Evolutionary conservation across 2,888 invertebrate species (phyloP), one percentile per base, ranked within the genome.

Genomic region (Mythimna lalbum): DNA sequence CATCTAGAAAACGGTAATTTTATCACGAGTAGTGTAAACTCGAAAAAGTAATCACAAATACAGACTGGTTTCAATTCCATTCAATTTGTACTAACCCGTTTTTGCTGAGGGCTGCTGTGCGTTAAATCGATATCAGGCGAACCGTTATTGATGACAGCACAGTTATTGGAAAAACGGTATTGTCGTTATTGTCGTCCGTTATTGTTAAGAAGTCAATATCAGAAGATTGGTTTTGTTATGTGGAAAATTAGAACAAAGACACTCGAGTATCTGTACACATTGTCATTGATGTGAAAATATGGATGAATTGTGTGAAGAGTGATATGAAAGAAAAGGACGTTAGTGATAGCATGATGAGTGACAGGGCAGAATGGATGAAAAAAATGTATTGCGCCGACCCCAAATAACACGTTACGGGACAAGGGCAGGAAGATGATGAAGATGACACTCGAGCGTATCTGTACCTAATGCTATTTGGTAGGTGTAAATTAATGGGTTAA

Each of bases 121-220:
- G 76, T 52, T 10, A 14, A 56, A 77, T 77, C 76, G 39, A 77
- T 77, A 81, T 33, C 33, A 52, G 23, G 50, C 59, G 63, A 36
- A 27, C 55, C n/a, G 52, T 69, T 59, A n/a, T 52, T 55, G 52
- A 39, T 50, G 52, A 63, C 31, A 33, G 47, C 62, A 39, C 53
- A 63, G 73, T 73, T 73, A 63, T 63, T 63, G 73, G 31, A 31
- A 33, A 59, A 79, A 62, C 14, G 36, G 17, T n/a, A n/a, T n/a
- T n/a, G n/a, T n/a, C n/a, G n/a, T n/a, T n/a, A 55, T 6, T n/a
- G 59, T 27, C 19, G 17, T 17, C 27, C 50, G 17, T 33, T 56
- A 61, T 7, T 27, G 23, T 53, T 17, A n/a, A 47, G n/a, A 23
- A 23, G n/a, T 59, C 36, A 52, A 27, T 57, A 27, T 14, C 47